A percentile compares a stretch with the other conserved stretches of the same genome.
phyloP scores from a whole-genome alignment of 2,888 invertebrate genomes.

The Sphaerophoria rueppellii region DNA sequence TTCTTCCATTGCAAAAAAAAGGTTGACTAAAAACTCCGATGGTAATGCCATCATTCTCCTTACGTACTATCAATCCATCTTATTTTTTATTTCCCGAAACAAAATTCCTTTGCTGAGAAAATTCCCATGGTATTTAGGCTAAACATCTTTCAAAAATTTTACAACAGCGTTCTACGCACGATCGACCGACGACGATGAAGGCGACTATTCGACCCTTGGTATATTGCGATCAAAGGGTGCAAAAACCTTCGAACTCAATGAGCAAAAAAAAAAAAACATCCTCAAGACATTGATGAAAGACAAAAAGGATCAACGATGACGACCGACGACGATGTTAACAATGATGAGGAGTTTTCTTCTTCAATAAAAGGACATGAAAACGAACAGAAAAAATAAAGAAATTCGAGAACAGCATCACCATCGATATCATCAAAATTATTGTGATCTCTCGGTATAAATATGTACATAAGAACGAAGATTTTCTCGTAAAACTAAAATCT shows the following conservation, averaged over 20 bases:
- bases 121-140: slow-evolving; percentile 72
- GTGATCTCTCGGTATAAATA: slow-evolving; percentile 46
- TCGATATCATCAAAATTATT: slow-evolving; percentile 71
- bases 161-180: slow-evolving; percentile 39
- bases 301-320: slow-evolving; percentile 53
- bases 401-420: slow-evolving; percentile 72
- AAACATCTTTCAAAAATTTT: slow-evolving; percentile 61
- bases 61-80: slow-evolving; percentile 62
- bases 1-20: slow-evolving; percentile 27
- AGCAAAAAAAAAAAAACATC: slow-evolving; percentile 61
- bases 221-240: slow-evolving; percentile 65
- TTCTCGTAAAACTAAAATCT: background rate
- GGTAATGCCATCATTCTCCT: slow-evolving; percentile 60
- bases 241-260: slow-evolving; percentile 56
- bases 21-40: slow-evolving; percentile 49
- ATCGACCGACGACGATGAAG: no score
- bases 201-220: slow-evolving; percentile 42
- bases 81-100: slow-evolving; percentile 32
- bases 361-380: slow-evolving; percentile 37
- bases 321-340: no score
- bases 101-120: slow-evolving; percentile 31
- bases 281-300: slow-evolving; percentile 42
- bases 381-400: slow-evolving; percentile 57
- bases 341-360: slow-evolving; percentile 30
- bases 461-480: background rate